phyloP scores from a whole-genome alignment of 2,888 invertebrate genomes.

The Campopleginae sp. region DNA sequence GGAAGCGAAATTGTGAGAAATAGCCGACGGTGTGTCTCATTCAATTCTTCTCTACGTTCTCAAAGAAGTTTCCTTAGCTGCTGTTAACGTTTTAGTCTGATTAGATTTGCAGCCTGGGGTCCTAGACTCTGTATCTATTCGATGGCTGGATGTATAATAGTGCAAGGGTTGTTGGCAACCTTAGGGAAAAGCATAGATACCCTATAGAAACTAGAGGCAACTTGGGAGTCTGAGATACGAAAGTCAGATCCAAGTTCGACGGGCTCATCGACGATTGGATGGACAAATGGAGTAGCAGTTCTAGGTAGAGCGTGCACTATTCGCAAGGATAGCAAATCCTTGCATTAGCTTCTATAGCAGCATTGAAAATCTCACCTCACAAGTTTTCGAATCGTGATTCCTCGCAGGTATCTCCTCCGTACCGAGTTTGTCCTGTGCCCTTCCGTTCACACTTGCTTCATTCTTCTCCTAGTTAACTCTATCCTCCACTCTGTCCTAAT shows the following conservation, averaged over 20 bases:
- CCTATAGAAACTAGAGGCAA: not conserved
- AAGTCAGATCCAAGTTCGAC: constrained; percentile 51
- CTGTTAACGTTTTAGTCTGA: not conserved
- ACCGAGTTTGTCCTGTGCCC: constrained; percentile 9
- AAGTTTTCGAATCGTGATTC: constrained; percentile 66
- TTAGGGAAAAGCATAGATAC: not conserved
- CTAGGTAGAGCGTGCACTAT: constrained; percentile 31
- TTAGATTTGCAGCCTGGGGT: not conserved
- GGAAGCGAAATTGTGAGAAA: not conserved
- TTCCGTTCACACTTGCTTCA: constrained; percentile 26
- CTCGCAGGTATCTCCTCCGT: constrained; percentile 35
- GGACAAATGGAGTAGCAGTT: constrained; percentile 23
- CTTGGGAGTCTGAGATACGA: not conserved
- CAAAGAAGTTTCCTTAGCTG: not conserved
- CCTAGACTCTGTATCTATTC: not conserved
- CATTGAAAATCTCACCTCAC: constrained; percentile 63
- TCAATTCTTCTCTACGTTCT: not conserved
- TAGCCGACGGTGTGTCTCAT: not conserved
- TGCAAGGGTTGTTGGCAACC: not conserved
- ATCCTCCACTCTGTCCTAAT: constrained; percentile 73
- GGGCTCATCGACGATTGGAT: constrained; percentile 56
- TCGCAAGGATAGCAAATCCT: constrained; percentile 42
- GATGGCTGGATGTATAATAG: constrained; percentile 3
- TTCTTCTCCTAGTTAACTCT: constrained; percentile 35
- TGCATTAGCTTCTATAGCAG: constrained; percentile 34